phyloP scores from a whole-genome alignment of 2,888 invertebrate species.

The Pseudococcus longispinus region DNA sequence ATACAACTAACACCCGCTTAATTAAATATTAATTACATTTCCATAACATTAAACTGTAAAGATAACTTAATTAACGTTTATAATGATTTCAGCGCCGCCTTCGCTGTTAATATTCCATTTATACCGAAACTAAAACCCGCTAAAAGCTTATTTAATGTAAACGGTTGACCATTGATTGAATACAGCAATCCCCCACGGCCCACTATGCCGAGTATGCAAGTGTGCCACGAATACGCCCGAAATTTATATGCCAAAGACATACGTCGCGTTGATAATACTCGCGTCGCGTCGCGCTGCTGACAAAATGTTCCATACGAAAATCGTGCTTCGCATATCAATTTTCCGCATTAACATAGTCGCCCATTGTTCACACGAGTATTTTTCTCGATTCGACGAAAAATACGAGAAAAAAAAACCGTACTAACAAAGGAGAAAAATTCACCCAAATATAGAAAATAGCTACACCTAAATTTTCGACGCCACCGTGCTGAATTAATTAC shows the following conservation, averaged over 20 bases:
- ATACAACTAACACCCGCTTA: conserved; percentile 38
- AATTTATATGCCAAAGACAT: conserved; percentile 22
- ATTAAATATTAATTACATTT: conserved; percentile 46
- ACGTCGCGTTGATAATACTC: conserved; percentile 15
- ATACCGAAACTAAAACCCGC: conserved; percentile 22
- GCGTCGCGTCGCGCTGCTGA: neutral
- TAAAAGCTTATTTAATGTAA: conserved; percentile 42
- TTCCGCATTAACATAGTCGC: conserved; percentile 14
- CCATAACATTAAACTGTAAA: conserved; percentile 42
- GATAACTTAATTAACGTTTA: conserved; percentile 44
- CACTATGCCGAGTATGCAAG: too few species aligned
- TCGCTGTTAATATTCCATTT: conserved; percentile 33
- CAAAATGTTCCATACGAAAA: conserved; percentile 23
- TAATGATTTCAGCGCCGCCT: conserved; percentile 6
- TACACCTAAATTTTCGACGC: neutral
- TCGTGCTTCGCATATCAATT: conserved; percentile 17
- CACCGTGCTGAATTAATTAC: conserved; percentile 4
- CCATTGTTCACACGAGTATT: conserved; percentile 4
- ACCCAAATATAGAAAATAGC: neutral
- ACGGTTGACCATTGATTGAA: conserved; percentile 43
- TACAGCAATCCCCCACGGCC: neutral
- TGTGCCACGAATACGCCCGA: neutral
- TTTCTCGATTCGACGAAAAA: neutral
- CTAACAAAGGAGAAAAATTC: neutral
- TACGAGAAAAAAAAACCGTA: neutral